Conservation (phyloP, 92 coral and sea anemone species). For the Parazoanthus swiftii region DNA sequence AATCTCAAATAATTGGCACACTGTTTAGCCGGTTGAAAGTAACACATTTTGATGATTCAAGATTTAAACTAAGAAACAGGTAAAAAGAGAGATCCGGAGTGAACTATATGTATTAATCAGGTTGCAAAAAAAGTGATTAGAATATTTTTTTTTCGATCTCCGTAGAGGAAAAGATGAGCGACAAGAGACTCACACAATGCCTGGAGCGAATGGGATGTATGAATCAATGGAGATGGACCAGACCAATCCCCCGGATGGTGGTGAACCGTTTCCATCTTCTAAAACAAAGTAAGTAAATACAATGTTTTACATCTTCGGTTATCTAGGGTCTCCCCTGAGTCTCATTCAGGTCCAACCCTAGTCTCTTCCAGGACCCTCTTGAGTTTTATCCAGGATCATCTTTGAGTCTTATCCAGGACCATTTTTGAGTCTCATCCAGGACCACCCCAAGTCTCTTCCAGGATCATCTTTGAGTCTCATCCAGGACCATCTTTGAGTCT, state of each 20-base stretch:
- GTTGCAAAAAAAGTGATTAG: background rate
- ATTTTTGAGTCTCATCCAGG: no score
- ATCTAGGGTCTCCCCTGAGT: background rate
- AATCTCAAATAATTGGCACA: no score
- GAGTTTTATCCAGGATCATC: no score
- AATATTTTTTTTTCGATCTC: background rate
- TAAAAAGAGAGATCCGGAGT: background rate
- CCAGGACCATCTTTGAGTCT: background rate
- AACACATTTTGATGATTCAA: no score
- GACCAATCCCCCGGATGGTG: background rate
- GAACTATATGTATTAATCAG: background rate
- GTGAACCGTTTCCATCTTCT: background rate
- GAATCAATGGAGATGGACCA: slow-evolving; percentile 26
- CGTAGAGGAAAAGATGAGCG: background rate
- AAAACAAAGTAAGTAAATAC: background rate
- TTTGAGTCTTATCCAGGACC: no score
- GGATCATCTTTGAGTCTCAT: background rate
- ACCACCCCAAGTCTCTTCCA: no score
- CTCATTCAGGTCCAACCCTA: background rate
- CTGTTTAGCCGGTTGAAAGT: background rate
- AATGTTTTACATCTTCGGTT: background rate
- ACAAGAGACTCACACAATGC: background rate
- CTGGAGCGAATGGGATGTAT: slow-evolving; percentile 10
- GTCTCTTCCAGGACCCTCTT: no score
- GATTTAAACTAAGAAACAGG: no score